These are phyloP conservation scores for Rhyacophila evoluta DNA, from an alignment of 2,888 invertebrate species.

Conservation along the genomic window DNA sequence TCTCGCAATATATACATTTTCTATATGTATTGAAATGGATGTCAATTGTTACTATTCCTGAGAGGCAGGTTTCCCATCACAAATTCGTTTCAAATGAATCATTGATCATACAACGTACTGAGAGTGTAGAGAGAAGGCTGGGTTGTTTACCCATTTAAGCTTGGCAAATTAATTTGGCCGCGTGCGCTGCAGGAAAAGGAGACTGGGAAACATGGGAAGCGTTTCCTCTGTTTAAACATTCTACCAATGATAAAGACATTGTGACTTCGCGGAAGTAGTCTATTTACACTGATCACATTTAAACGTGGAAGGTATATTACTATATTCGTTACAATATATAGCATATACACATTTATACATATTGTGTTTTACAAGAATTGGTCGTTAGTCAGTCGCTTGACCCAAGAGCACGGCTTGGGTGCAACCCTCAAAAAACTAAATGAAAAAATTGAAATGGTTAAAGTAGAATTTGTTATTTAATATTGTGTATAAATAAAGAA, in stretches of 20 bases:
- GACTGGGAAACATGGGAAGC: slow-evolving; percentile 5
- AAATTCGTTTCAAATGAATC: slow-evolving; percentile 43
- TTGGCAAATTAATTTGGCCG: slow-evolving; percentile 49
- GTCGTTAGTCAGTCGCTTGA: too few relatives aligned
- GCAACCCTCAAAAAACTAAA: too few relatives aligned
- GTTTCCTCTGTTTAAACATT: not conserved
- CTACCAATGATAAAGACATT: not conserved
- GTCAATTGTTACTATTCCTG: not conserved
- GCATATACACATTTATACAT: too few relatives aligned
- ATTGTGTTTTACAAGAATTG: too few relatives aligned
- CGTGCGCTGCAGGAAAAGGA: slow-evolving; percentile 15
- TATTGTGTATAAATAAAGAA: too few relatives aligned
- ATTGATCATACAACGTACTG: slow-evolving; percentile 39
- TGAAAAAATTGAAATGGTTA: too few relatives aligned
- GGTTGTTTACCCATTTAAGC: slow-evolving; percentile 44
- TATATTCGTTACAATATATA: too few relatives aligned
- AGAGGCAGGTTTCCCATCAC: slow-evolving; percentile 1
- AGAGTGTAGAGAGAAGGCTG: slow-evolving; percentile 31
- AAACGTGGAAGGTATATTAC: too few relatives aligned
- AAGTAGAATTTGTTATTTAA: too few relatives aligned
- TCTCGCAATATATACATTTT: too few relatives aligned
- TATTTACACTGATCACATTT: too few relatives aligned
- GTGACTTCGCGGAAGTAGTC: not conserved
- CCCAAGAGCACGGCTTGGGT: too few relatives aligned
- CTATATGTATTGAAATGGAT: not conserved